Evolutionary conservation across 2,113 vertebrate species (phyloP).

Genomic region (Lagopus muta): DNA sequence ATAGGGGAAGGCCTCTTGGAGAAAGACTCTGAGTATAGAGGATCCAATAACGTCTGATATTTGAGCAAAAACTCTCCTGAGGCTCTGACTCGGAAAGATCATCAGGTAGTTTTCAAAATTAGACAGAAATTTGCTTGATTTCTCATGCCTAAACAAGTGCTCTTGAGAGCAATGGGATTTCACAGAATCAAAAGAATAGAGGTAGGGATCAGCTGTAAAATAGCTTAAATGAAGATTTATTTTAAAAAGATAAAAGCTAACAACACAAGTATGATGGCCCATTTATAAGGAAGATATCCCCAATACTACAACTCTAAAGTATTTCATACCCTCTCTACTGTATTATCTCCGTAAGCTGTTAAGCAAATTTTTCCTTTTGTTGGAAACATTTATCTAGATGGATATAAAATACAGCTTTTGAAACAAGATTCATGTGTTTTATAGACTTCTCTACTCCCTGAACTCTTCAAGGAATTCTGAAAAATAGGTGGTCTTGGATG

Average conservation of each 20-base stretch:
- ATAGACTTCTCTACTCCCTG: conserved; percentile 4
- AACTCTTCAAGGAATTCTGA: neutral
- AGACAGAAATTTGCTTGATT: neutral
- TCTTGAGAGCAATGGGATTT: neutral
- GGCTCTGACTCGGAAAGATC: neutral
- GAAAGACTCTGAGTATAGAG: neutral
- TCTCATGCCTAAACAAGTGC: neutral
- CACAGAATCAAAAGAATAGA: neutral
- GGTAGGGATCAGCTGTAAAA: neutral
- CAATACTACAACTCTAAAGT: neutral
- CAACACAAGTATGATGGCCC: neutral
- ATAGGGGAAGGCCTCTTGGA: neutral
- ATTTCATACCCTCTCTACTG: neutral
- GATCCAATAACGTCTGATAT: neutral
- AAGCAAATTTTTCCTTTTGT: neutral
- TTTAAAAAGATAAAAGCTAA: neutral
- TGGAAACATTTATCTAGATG: neutral
- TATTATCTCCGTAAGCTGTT: neutral
- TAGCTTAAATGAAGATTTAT: neutral
- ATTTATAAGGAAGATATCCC: neutral
- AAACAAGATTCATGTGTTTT: neutral
- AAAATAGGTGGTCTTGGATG: neutral
- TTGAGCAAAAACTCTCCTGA: neutral
- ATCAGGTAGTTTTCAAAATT: neutral
- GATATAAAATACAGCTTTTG: conserved; percentile 9